Base-by-base conservation (phyloP, 64 coral and sea anemone species). In the Orbicella faveolata region DNA sequence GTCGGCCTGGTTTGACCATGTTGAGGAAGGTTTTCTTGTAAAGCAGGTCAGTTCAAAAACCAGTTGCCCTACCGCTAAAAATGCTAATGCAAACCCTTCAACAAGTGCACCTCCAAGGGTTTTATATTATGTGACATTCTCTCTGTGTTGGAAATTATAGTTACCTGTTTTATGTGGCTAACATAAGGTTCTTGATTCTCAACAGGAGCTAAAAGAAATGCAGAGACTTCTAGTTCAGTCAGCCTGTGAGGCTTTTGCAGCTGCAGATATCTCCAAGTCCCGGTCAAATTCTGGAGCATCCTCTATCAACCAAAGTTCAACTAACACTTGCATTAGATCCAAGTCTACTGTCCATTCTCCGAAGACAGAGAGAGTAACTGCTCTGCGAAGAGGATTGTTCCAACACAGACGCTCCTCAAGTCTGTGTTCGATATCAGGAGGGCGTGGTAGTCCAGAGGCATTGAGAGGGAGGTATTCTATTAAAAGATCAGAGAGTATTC, bases 201-300 rank as follows among this genome's bases (percentile, higher is more conserved):
- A 13, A 7, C 65, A 98, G 96, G 87, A 98, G 77, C 84, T 99
- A 10, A 95, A 90, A 81, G 97, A 96, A 69, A 93, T 99, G 94
- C 97, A 99, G 41, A 90, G 91, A 36, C 92, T 93, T 37, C 81
- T 99, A 73, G 94, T 99, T 6, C 97, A 99, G 30, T 99, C 97
- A 86, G 94, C 91, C 35, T 99, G 94, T 88, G 97, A 99, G 64
- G 88, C 90, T 26, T 99, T 99, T 87, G 81, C 88, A 2, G 93
- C 97, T 5, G 84, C 90, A 37, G 97, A 99, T 57, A 83, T 95
- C 8, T 89, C 94, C 21, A 99, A 96, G 44, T 96, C 94, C 53
- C 91, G 93, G 33, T 99, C 97, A 73, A 99, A 91, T 76, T 96
- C 94, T 2, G 87, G 87, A 64, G 78, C 94, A 17, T 99, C 97